These are phyloP conservation scores for Chironomus tentans DNA, from an alignment of 2,888 invertebrate genomes.

Conservation along the genomic window DNA sequence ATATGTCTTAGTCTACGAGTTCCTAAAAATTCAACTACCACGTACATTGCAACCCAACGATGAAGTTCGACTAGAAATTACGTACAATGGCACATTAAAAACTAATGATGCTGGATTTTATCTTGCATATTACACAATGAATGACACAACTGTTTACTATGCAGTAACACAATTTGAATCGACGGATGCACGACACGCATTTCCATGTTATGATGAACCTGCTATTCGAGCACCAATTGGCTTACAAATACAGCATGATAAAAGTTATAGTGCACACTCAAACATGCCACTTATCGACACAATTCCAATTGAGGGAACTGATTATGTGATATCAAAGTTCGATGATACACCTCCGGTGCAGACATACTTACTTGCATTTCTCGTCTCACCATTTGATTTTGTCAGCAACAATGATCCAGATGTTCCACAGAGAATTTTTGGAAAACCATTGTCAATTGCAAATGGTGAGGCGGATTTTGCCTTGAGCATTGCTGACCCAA, in stretches of 20 bases:
- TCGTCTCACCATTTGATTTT: background rate
- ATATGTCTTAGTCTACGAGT: background rate
- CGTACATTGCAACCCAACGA: background rate
- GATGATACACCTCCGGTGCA: background rate
- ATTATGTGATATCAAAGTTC: background rate
- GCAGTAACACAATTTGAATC: constrained; percentile 54
- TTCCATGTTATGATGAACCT: constrained; percentile 64
- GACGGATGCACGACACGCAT: constrained; percentile 50
- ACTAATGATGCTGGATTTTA: background rate
- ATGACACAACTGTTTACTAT: constrained; percentile 32
- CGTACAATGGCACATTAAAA: background rate
- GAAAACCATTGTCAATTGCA: background rate
- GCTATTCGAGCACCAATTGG: constrained; percentile 51
- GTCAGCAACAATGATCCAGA: background rate
- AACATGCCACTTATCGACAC: constrained; percentile 31
- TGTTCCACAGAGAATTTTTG: background rate
- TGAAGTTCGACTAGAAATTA: background rate
- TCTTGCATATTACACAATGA: background rate
- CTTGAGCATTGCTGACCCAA: background rate
- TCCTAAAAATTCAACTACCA: background rate
- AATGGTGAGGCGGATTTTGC: background rate
- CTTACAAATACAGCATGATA: constrained; percentile 47
- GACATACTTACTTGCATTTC: background rate
- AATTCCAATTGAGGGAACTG: background rate
- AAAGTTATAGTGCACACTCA: constrained; percentile 33